Percentiles rank a stretch among this genome's conserved stretches.
Conservation (phyloP, 2,113 vertebrate genomes). For the Pterocles orientalis region DNA sequence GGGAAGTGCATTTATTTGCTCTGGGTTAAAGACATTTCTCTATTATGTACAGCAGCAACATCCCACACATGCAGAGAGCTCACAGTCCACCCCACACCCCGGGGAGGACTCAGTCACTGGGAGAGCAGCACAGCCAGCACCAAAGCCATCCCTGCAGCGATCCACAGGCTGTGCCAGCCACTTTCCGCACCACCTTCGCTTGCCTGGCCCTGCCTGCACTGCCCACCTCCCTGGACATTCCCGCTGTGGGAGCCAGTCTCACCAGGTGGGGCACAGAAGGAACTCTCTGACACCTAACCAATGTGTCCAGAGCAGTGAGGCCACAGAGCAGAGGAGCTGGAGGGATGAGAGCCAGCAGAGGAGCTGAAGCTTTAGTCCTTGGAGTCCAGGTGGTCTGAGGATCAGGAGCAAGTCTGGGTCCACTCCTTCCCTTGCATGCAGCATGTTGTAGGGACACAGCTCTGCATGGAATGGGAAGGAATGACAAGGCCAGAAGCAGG, state of each 20-base stretch:
- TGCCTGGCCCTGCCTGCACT: neutral
- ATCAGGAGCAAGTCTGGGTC: neutral
- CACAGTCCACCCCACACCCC: neutral
- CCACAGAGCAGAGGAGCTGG: neutral
- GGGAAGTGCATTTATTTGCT: neutral
- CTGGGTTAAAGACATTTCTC: neutral
- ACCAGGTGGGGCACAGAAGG: neutral
- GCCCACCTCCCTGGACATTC: neutral
- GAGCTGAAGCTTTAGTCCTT: neutral
- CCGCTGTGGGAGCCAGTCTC: neutral
- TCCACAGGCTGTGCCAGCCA: rapidly evolving
- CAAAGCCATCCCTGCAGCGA: neutral
- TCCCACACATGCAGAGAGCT: neutral
- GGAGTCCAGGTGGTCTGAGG: neutral
- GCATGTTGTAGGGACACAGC: too few species aligned
- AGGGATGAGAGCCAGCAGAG: neutral
- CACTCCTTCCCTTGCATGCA: neutral
- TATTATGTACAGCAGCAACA: neutral
- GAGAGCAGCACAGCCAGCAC: neutral
- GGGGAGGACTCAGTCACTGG: neutral
- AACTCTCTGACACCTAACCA: neutral
- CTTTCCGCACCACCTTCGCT: neutral
- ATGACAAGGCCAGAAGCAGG: neutral
- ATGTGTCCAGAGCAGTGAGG: neutral
- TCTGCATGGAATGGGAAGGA: neutral